phyloP scores from a whole-genome alignment of 2,888 invertebrate species.

The Monochamus alternatus region DNA sequence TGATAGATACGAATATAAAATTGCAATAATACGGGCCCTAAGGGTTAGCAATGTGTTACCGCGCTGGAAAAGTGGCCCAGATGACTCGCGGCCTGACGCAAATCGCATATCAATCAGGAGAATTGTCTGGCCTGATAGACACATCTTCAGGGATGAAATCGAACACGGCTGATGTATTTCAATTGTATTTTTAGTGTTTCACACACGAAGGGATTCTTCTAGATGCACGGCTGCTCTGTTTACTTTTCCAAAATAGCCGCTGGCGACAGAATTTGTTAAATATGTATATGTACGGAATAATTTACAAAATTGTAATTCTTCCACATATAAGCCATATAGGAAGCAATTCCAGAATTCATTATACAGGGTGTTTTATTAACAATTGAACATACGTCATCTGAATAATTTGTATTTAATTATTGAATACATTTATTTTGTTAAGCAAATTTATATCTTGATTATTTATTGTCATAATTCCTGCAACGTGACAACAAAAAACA shows the following conservation, averaged over 20 bases:
- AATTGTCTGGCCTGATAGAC: slow-evolving; percentile 23
- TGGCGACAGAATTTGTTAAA: neutral
- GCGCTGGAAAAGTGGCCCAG: slow-evolving; percentile 25
- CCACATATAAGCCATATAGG: too few species aligned
- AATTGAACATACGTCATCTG: too few species aligned
- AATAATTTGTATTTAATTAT: too few species aligned
- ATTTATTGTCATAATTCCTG: too few species aligned
- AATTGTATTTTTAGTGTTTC: slow-evolving; percentile 37
- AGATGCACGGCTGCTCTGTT: slow-evolving; percentile 9
- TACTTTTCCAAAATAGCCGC: slow-evolving; percentile 12
- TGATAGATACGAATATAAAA: slow-evolving; percentile 56
- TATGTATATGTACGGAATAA: neutral
- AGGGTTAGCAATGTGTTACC: slow-evolving; percentile 54
- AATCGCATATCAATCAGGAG: slow-evolving; percentile 14
- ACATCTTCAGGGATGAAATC: slow-evolving; percentile 32
- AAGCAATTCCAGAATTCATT: too few species aligned
- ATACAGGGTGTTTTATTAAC: too few species aligned
- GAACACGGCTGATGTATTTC: slow-evolving; percentile 28
- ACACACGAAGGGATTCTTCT: slow-evolving; percentile 9
- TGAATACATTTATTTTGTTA: too few species aligned
- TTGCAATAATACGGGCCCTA: slow-evolving; percentile 53
- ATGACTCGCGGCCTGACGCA: slow-evolving; percentile 15
- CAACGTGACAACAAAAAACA: too few species aligned
- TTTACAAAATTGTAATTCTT: neutral
- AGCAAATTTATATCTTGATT: too few species aligned